phyloP scores from a whole-genome alignment of 2,797 vertebrate genomes.

The Tragopan temminckii region DNA sequence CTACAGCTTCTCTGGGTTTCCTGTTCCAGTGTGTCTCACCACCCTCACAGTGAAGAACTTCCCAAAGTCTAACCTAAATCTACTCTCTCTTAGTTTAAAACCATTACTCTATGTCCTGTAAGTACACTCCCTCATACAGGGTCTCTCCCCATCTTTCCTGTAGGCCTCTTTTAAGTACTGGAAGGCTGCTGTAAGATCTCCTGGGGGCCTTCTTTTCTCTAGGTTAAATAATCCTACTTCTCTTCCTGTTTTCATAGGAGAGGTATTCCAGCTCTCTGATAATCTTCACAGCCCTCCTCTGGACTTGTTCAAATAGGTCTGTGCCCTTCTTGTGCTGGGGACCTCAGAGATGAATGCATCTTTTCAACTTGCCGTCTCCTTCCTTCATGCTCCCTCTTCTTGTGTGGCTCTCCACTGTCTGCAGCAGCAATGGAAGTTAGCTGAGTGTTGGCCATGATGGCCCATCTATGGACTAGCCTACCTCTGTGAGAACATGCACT shows the following conservation, averaged over 20 bases:
- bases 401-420: background rate
- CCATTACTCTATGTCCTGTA: too few relatives aligned
- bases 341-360: background rate
- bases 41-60: too few relatives aligned
- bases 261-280: background rate
- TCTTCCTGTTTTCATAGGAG: background rate
- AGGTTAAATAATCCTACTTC: background rate
- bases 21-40: too few relatives aligned
- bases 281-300: background rate
- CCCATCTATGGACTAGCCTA: too few relatives aligned
- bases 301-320: background rate
- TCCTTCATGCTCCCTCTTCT: fast-evolving
- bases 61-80: too few relatives aligned
- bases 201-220: too few relatives aligned
- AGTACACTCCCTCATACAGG: too few relatives aligned
- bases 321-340: background rate
- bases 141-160: too few relatives aligned
- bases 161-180: too few relatives aligned
- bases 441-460: fast-evolving
- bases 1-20: too few relatives aligned
- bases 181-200: too few relatives aligned
- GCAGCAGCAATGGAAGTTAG: background rate
- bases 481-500: background rate
- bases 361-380: background rate
- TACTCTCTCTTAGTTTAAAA: too few relatives aligned